phyloP scores from a whole-genome alignment of 2,888 invertebrate species.

The Thysanoteuthis rhombus region DNA sequence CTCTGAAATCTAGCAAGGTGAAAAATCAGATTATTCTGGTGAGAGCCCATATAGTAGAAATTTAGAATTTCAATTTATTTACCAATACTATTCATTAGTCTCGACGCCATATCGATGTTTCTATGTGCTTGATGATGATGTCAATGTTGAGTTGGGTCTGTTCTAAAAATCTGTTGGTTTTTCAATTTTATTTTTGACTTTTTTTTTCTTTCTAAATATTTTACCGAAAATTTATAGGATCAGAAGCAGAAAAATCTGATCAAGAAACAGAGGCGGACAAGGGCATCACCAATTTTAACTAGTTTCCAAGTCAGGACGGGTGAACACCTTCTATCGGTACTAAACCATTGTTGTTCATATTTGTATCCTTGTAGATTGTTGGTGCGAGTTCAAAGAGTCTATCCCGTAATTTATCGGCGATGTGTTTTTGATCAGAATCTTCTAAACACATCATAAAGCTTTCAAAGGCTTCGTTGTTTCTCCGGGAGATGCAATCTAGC shows the following conservation, averaged over 20 bases:
- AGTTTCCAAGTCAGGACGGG: background rate
- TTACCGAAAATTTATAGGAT: background rate
- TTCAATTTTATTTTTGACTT: background rate
- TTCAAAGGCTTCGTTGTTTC: background rate
- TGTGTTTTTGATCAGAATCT: background rate
- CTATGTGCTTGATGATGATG: no score
- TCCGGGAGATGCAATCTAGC: background rate
- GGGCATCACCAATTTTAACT: background rate
- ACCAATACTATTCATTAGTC: no score
- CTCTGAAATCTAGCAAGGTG: no score
- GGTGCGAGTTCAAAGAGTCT: background rate
- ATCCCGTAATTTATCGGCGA: background rate
- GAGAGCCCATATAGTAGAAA: no score
- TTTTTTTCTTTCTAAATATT: background rate
- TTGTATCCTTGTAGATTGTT: background rate
- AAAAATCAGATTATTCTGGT: no score
- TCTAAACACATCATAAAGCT: background rate
- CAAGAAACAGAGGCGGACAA: background rate
- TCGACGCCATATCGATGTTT: no score
- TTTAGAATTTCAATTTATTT: no score
- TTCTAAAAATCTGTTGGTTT: background rate
- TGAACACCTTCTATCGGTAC: slow-evolving; percentile 12
- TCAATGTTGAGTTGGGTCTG: no score
- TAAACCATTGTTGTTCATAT: background rate
- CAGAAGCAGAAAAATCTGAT: background rate